These are phyloP conservation scores for Liasis olivaceus DNA, from an alignment of 2,797 vertebrate species.

Conservation along the genomic window DNA sequence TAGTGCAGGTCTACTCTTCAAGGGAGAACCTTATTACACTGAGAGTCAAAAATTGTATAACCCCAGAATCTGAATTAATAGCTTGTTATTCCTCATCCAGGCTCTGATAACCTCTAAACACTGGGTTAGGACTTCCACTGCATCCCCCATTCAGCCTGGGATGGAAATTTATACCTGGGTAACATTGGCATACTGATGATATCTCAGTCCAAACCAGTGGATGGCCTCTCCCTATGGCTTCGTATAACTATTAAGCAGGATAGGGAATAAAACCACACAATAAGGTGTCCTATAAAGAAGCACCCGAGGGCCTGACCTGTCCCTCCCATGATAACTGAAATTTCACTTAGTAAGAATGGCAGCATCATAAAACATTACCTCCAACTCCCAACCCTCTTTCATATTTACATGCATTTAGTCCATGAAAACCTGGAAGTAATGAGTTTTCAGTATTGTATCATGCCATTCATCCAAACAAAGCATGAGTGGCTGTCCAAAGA, in stretches of 20 bases:
- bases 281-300: background rate
- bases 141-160: background rate
- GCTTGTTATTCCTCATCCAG: background rate
- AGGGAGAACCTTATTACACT: background rate
- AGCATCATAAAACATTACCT: background rate
- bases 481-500: background rate
- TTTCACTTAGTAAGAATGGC: background rate
- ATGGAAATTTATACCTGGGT: background rate
- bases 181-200: background rate
- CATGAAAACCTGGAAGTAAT: background rate
- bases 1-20: background rate
- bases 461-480: background rate
- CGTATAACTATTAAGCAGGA: background rate
- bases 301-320: background rate
- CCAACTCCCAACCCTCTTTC: background rate
- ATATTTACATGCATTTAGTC: background rate
- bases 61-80: background rate
- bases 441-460: too few species aligned
- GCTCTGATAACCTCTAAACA: background rate
- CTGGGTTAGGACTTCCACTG: background rate
- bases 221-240: background rate
- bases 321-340: background rate
- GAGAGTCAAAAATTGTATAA: background rate
- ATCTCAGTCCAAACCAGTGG: background rate
- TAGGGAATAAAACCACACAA: background rate